A percentile compares a stretch with the other conserved stretches of the same genome.
These are phyloP conservation scores for Eretmochelys imbricata DNA, from an alignment of 2,113 vertebrate genomes.

Conservation along the genomic window DNA sequence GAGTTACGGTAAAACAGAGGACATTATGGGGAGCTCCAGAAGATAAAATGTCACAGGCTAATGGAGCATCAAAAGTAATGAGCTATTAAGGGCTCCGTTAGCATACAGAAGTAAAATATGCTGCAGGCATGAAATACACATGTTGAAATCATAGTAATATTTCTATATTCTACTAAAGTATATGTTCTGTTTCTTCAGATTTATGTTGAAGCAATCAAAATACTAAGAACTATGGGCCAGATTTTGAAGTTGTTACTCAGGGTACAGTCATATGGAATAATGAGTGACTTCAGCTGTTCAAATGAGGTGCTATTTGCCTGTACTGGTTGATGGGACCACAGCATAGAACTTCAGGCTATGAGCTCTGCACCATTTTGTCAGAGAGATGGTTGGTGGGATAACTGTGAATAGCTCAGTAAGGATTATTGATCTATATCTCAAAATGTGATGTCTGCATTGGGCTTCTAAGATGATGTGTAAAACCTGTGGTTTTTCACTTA, in stretches of 20 bases:
- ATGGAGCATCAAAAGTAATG: background rate
- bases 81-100: background rate
- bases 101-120: background rate
- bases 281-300: background rate
- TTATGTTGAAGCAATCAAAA: background rate
- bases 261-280: background rate
- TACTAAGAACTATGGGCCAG: background rate
- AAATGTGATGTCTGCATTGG: background rate
- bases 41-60: background rate
- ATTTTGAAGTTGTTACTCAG: background rate
- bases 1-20: background rate
- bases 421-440: background rate
- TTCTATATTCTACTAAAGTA: background rate
- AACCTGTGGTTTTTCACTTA: background rate
- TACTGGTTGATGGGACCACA: no score
- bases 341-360: background rate
- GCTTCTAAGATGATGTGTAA: background rate
- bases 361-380: background rate
- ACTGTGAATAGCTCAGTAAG: background rate
- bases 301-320: background rate
- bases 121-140: background rate
- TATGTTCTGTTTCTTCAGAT: background rate
- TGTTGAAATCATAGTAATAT: background rate
- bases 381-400: background rate
- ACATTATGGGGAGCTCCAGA: background rate